These are phyloP conservation scores for Galleria mellonella DNA, from an alignment of 1,140 invertebrate species.

Conservation along the genomic window DNA sequence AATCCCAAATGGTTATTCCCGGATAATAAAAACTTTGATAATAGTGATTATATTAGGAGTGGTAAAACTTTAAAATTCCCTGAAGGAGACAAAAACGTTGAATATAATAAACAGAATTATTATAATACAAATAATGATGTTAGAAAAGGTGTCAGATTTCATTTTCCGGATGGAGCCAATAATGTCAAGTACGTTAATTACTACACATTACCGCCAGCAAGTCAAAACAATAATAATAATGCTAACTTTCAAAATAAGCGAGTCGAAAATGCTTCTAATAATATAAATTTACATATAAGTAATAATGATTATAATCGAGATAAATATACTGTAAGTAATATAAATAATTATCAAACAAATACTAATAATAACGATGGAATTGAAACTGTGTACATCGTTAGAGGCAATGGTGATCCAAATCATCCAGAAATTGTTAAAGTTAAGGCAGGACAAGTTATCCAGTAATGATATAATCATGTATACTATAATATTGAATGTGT, in stretches of 20 bases:
- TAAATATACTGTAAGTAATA: slow-evolving; percentile 7
- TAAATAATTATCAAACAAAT: slow-evolving; percentile 12
- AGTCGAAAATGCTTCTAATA: neutral
- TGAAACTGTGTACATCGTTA: slow-evolving; percentile 45
- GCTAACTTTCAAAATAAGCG: slow-evolving; percentile 11
- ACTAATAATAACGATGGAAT: slow-evolving; percentile 18
- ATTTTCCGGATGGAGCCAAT: slow-evolving; percentile 24
- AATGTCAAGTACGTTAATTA: slow-evolving; percentile 9
- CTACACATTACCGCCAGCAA: slow-evolving; percentile 6
- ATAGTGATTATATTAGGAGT: slow-evolving; percentile 21
- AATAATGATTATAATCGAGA: slow-evolving; percentile 12
- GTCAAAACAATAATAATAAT: slow-evolving; percentile 4
- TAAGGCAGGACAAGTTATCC: slow-evolving; percentile 30
- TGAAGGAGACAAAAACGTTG: slow-evolving; percentile 6
- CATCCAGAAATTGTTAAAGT: slow-evolving; percentile 51
- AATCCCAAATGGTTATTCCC: slow-evolving; percentile 39
- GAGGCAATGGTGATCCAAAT: slow-evolving; percentile 56
- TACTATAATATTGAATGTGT: no score
- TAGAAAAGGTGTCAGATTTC: slow-evolving; percentile 8
- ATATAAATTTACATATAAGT: neutral
- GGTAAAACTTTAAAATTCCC: slow-evolving; percentile 35
- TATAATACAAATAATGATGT: slow-evolving; percentile 6
- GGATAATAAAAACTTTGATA: slow-evolving; percentile 10
- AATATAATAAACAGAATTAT: no score
- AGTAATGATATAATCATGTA: neutral